Evolutionary conservation across 1,140 invertebrate species (phyloP), one percentile per base, ranked within the genome.

Genomic region (Nymphalis io): DNA sequence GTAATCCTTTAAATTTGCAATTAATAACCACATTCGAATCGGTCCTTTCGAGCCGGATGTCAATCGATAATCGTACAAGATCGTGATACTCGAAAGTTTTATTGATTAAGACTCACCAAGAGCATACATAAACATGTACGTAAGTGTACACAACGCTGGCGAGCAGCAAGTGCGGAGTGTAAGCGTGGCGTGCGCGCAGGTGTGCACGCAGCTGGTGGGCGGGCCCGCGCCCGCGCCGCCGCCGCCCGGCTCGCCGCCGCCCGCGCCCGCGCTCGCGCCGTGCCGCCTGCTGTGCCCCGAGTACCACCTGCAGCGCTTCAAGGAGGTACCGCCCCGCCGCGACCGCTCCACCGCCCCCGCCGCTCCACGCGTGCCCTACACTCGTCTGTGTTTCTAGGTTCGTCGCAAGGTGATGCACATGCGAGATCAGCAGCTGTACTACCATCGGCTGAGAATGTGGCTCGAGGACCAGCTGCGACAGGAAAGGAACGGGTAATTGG

Each of bases 351-450:
- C 58, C 46, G 82, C 83, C 40, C 51, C 73, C 4, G 79, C 81
- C 13, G 73, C 78, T 48, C n/a, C 46, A 20, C 46, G 18, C 33
- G 21, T n/a, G n/a, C n/a, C n/a, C n/a, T n/a, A n/a, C n/a, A n/a
- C n/a, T n/a, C n/a, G n/a, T n/a, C n/a, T 59, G 0, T 44, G 44
- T 58, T 18, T 66, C 10, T 53, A 90, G 88, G 88, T 90, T 0
- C 78, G 87, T 12, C 87, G 88, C 18, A 90, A 90, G 67, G 88
- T 90, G 61, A 88, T 89, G 86, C 87, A 90, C 33, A 90, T 90
- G 88, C 68, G 87, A 0, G 88, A 90, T 46, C 88, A 90, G 63
- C 88, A 90, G 61, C 72, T 90, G 0, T 90, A 89, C 78, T 90
- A 90, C 74, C 87, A 90, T 39, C 73, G 86, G 0, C 76, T 90